Evolutionary conservation across 2,113 vertebrate genomes (phyloP).

Genomic region (Odocoileus virginianus): DNA sequence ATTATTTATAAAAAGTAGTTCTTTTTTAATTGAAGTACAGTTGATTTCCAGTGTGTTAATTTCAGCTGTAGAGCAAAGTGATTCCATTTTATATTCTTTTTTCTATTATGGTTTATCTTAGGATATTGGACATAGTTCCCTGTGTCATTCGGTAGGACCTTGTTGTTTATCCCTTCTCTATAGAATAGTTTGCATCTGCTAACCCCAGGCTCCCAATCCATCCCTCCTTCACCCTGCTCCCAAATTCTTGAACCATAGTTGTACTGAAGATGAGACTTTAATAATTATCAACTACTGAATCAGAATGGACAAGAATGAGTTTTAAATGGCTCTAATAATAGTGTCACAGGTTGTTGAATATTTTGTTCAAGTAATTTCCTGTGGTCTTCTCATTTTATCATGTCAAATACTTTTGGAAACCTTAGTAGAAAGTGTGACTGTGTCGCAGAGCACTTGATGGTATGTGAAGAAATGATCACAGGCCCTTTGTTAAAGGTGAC

Average conservation of each 20-base stretch:
- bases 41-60: not conserved
- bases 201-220: not conserved
- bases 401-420: not conserved
- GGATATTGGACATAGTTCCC: not conserved
- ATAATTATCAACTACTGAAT: not conserved
- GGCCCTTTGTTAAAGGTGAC: not conserved
- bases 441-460: not conserved
- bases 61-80: not conserved
- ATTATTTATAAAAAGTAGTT: constrained; percentile 25
- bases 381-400: not conserved
- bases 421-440: not conserved
- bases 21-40: not conserved
- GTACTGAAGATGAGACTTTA: not conserved
- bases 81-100: not conserved
- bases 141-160: not conserved
- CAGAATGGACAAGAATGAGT: not conserved
- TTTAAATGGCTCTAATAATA: not conserved
- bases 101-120: not conserved
- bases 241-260: not conserved
- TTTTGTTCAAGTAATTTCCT: not conserved
- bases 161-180: not conserved
- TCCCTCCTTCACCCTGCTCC: not conserved
- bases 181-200: not conserved
- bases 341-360: not conserved
- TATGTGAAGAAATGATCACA: not conserved